Conservation (phyloP, 92 coral and sea anemone genomes). For the Porites lobata region DNA sequence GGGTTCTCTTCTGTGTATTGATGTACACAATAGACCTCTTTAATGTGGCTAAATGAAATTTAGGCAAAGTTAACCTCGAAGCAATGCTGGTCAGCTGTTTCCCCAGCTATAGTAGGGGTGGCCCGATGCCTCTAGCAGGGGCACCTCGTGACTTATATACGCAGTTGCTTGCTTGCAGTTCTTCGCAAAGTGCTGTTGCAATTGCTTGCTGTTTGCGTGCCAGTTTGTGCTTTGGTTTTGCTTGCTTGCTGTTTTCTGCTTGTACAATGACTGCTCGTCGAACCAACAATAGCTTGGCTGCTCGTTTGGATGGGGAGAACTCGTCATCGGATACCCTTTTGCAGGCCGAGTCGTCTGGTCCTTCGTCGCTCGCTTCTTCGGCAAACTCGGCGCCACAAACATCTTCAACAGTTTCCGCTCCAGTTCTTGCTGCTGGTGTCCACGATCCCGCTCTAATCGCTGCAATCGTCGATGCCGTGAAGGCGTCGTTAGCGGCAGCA, state of each 20-base stretch:
- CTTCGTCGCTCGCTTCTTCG: not conserved
- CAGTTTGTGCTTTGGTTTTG: slow-evolving; percentile 9
- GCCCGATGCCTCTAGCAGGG: no score
- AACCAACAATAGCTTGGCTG: slow-evolving; percentile 21
- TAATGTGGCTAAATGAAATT: no score
- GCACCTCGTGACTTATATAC: slow-evolving; percentile 1
- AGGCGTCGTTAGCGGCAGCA: no score
- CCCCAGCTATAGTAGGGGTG: no score
- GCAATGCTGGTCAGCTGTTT: no score
- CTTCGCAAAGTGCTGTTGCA: slow-evolving; percentile 11
- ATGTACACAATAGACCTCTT: no score
- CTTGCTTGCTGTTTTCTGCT: not conserved
- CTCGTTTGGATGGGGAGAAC: not conserved
- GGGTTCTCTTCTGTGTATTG: no score
- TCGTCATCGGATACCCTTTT: not conserved
- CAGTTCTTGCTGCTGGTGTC: no score
- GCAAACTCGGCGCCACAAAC: not conserved
- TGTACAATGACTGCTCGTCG: slow-evolving; percentile 9
- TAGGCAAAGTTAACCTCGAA: no score
- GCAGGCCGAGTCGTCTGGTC: slow-evolving; percentile 6
- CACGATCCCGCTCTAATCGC: no score
- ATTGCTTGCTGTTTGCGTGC: slow-evolving; percentile 17
- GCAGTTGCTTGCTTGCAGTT: slow-evolving; percentile 34
- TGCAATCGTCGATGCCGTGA: no score
- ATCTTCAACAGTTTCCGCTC: not conserved